Base-by-base conservation (phyloP, 2,113 vertebrate genomes). In the Atrichornis clamosus region DNA sequence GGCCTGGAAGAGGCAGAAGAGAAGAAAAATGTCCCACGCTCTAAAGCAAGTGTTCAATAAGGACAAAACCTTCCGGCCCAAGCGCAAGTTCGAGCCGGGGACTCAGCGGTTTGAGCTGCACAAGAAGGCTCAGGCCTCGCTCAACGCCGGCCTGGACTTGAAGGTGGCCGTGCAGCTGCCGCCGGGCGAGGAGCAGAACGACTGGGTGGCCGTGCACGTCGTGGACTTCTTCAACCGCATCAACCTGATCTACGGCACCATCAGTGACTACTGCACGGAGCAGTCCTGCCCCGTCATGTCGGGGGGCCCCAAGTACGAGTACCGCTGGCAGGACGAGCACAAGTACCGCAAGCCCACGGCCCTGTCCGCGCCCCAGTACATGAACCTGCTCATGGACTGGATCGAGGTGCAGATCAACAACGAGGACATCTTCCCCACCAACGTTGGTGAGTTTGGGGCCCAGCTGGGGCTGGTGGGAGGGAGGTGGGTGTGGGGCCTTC, bases 171-270 rank as follows among this genome's bases (percentile, higher is more conserved):
- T 99, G 60, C 98, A 99, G 98, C 98, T 99, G 92, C 99, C 99
- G 0, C 97, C 98, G 0, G 99, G 98, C 0, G 99, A 99, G 98
- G 99, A 99, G 89, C 98, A 99, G 87, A 98, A 99, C 2, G 99
- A 99, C 96, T 99, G 99, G 99, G 99, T 99, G 96, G 99, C 99
- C 1, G 99, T 99, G 90, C 99, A 99, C 11, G 99, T 99, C 89
- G 99, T 99, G 83, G 99, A 99, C 98, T 99, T 99, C 98, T 99
- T 99, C 97, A 99, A 99, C 97, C 99, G 99, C 60, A 98, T 99
- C 98, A 99, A 99, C 98, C 99, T 99, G 97, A 99, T 99, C 97
- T 99, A 99, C 2, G 99, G 99, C 97, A 99, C 99, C 96, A 98
- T 99, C 97, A 99, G 98, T 21, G 99, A 99, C 70, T 98, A 98